Percentiles rank a stretch among this genome's conserved stretches.
Conservation (phyloP, 2,888 invertebrate genomes). For the Habroteleia sp. region DNA sequence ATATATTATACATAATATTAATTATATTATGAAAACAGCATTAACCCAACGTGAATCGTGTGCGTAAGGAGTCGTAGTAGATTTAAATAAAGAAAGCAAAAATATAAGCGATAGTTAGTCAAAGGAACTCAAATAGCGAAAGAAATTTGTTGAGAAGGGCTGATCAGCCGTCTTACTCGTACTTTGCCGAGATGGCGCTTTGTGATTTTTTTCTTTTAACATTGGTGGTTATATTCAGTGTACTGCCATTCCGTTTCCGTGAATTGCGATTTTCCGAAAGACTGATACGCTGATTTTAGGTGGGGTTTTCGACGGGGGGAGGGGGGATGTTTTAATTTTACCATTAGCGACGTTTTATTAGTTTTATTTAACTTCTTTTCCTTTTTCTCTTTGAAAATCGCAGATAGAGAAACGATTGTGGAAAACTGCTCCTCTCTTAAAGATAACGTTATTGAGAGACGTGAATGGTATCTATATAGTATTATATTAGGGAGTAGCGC, state of each 20-base stretch:
- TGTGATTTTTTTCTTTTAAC: conserved; percentile 42
- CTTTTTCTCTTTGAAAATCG: conserved; percentile 65
- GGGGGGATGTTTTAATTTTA: conserved; percentile 9
- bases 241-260: conserved; percentile 47
- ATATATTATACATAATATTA: conserved; percentile 52
- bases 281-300: conserved; percentile 62
- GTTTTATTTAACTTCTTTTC: not conserved
- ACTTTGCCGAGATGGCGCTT: conserved; percentile 22
- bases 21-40: conserved; percentile 55
- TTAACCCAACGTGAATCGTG: conserved; percentile 59
- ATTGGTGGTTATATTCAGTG: conserved; percentile 30
- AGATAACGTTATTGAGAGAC: conserved; percentile 44
- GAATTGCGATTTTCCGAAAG: conserved; percentile 68
- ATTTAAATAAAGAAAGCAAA: conserved; percentile 27
- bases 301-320: conserved; percentile 22
- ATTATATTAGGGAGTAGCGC: conserved; percentile 80
- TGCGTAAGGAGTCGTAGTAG: conserved; percentile 63
- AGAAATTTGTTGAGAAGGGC: conserved; percentile 1
- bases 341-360: conserved; percentile 16
- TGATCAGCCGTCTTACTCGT: conserved; percentile 2
- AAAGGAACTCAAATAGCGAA: conserved; percentile 45
- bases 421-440: conserved; percentile 6
- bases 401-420: conserved; percentile 30
- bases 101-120: conserved; percentile 58
- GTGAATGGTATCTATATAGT: conserved; percentile 77